Percentiles rank a stretch among this genome's conserved stretches.
Evolutionary conservation across 1,140 invertebrate genomes (phyloP).

Genomic region (Brachionus asplanchnoidis): DNA sequence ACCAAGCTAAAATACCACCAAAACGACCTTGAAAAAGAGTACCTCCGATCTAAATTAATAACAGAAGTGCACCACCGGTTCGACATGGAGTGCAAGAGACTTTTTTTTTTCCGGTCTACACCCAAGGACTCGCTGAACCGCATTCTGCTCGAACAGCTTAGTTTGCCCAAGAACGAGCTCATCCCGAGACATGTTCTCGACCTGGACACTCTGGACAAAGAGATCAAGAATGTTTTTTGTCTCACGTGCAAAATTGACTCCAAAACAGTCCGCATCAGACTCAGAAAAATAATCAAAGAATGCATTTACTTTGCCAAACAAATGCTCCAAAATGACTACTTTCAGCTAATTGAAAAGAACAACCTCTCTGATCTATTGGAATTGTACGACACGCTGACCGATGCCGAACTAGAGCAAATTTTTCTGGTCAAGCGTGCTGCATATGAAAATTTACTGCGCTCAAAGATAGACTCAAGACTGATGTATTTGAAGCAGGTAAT

Average conservation of each 20-base stretch:
- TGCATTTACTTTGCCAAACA: constrained; percentile 13
- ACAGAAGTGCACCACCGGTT: background rate
- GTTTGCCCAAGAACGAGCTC: background rate
- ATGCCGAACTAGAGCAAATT: background rate
- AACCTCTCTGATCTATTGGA: background rate
- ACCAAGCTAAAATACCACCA: too few species aligned
- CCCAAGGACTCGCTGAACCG: constrained; percentile 5
- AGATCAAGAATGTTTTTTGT: background rate
- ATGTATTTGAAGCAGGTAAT: background rate
- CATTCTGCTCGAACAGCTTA: background rate
- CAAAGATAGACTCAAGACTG: background rate
- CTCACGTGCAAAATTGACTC: background rate
- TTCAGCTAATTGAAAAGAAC: background rate
- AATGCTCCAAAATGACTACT: background rate
- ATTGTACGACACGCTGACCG: background rate
- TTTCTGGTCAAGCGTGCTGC: background rate
- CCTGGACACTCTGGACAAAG: background rate
- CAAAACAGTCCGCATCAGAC: background rate
- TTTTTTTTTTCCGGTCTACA: background rate
- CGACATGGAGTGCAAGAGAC: background rate
- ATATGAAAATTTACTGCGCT: background rate
- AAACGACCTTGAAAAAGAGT: constrained; percentile 10
- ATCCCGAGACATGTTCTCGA: background rate
- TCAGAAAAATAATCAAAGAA: background rate
- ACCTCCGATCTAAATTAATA: background rate